Evolutionary conservation across 2,113 vertebrate genomes (phyloP).

Genomic region (Microcebus ravelobensis): DNA sequence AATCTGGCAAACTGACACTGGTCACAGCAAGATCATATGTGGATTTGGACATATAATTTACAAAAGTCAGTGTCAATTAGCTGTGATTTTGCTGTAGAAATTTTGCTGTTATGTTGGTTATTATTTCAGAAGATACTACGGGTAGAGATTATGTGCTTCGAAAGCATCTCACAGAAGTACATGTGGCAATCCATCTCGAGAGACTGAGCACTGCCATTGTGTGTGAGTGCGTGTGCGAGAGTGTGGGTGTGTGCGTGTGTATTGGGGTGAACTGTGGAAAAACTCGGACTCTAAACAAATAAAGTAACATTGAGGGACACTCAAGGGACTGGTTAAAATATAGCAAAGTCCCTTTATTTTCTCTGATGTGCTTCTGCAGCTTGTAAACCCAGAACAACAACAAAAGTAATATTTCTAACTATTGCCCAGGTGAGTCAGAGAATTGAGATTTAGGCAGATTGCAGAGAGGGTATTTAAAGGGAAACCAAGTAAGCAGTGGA

Average conservation of each 20-base stretch:
- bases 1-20: neutral
- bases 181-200: neutral
- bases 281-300: neutral
- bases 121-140: neutral
- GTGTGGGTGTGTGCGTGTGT: neutral
- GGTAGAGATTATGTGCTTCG: neutral
- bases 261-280: neutral
- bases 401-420: neutral
- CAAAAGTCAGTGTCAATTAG: neutral
- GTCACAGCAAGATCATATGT: neutral
- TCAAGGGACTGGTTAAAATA: neutral
- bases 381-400: neutral
- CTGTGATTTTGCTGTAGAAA: neutral
- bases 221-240: rapidly evolving
- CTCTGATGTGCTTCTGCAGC: neutral
- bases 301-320: neutral
- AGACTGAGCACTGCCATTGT: rapidly evolving
- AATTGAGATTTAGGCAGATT: neutral
- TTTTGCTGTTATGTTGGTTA: neutral
- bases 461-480: neutral
- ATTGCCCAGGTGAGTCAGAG: neutral
- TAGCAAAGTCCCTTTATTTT: neutral
- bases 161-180: neutral
- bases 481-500: neutral
- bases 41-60: too few relatives aligned